Evolutionary conservation across 2,797 vertebrate genomes (phyloP).

Genomic region (Smutsia gigantea): DNA sequence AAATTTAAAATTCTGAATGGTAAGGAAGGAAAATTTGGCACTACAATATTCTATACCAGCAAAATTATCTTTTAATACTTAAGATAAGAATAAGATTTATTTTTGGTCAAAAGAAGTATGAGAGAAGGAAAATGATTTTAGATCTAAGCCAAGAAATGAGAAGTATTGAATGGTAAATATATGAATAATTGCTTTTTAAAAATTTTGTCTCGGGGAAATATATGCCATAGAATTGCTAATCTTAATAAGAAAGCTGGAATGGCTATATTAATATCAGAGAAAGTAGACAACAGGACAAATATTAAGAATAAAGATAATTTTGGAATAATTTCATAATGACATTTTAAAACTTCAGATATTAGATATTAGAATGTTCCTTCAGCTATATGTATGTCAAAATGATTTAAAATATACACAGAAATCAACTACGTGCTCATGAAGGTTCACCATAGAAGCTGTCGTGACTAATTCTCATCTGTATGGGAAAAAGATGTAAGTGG

Average conservation of each 20-base stretch:
- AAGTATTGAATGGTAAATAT: background rate
- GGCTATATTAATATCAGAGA: background rate
- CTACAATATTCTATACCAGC: background rate
- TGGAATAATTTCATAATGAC: background rate
- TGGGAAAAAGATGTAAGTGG: background rate
- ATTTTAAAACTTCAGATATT: background rate
- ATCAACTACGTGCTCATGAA: background rate
- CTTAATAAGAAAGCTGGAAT: background rate
- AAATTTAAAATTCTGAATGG: background rate
- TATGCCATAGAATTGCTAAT: background rate
- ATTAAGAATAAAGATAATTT: background rate
- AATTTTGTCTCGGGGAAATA: background rate
- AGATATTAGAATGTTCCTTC: background rate
- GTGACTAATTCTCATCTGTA: background rate
- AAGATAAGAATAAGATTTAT: background rate
- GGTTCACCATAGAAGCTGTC: background rate
- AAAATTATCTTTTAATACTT: slow-evolving; percentile 25
- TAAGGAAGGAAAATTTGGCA: background rate
- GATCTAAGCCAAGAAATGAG: background rate
- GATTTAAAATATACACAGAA: slow-evolving; percentile 1
- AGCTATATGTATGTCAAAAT: background rate
- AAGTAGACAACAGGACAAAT: background rate
- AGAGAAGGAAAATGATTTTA: slow-evolving; percentile 4
- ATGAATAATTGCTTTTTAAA: background rate
- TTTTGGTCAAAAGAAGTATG: background rate